phyloP scores from a whole-genome alignment of 2,113 vertebrate genomes.

The Plecturocebus donacophilus region DNA sequence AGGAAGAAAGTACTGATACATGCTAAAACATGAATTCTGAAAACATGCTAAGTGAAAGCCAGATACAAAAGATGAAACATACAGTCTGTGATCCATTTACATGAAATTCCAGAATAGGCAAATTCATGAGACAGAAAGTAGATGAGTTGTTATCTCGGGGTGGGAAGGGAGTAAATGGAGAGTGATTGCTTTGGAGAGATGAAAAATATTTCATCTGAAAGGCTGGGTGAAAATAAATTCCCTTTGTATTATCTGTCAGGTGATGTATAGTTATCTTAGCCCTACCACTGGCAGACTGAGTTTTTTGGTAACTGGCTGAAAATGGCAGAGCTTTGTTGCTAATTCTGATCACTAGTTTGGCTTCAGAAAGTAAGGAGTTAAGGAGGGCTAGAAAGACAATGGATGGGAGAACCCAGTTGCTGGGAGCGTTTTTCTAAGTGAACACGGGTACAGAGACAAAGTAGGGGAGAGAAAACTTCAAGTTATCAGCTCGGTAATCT shows the following conservation, averaged over 20 bases:
- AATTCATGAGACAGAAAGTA: neutral
- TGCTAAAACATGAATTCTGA: neutral
- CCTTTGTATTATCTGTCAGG: neutral
- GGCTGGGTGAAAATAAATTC: neutral
- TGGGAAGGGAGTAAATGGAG: neutral
- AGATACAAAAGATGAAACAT: neutral
- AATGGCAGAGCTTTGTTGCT: neutral
- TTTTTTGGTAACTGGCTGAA: neutral
- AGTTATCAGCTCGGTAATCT: neutral
- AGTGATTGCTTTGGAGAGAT: neutral
- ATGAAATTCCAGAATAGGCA: neutral
- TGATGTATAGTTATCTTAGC: neutral
- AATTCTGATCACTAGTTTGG: neutral
- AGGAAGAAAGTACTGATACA: neutral
- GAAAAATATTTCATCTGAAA: neutral
- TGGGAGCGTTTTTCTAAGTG: neutral
- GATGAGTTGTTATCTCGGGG: neutral
- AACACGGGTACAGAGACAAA: neutral
- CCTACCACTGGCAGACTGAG: neutral
- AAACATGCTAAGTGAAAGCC: slow-evolving; percentile 13
- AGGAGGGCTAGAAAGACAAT: neutral
- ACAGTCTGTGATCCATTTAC: neutral
- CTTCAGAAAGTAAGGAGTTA: neutral
- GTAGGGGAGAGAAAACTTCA: neutral
- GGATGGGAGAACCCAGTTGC: neutral